Conservation (phyloP, 2,797 vertebrate genomes). For the Botia almorhae region DNA sequence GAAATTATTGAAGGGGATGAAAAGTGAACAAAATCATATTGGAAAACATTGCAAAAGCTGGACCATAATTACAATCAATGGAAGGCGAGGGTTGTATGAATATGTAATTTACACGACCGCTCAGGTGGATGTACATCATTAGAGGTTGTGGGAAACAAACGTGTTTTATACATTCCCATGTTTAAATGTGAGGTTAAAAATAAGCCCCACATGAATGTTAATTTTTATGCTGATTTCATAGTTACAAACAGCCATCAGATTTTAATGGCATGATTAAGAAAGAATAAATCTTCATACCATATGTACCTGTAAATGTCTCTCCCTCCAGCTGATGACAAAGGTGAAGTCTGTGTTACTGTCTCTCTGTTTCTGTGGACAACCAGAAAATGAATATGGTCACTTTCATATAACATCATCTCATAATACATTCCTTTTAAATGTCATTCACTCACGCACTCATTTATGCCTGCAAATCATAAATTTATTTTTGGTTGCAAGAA, state of each 20-base stretch:
- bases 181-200: slow-evolving; percentile 24
- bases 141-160: not conserved
- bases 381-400: slow-evolving; percentile 20
- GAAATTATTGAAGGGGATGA: slow-evolving; percentile 12
- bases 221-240: slow-evolving; percentile 17
- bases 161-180: not conserved
- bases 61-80: slow-evolving; percentile 30
- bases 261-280: slow-evolving; percentile 44
- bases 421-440: slow-evolving; percentile 5
- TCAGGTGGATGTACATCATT: not conserved
- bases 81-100: slow-evolving; percentile 13
- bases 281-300: slow-evolving; percentile 68
- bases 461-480: not conserved
- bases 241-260: not conserved
- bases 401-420: not conserved
- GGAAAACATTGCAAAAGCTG: not conserved
- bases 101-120: not conserved
- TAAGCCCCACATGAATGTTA: not conserved
- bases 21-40: slow-evolving; percentile 24
- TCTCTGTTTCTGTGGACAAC: slow-evolving; percentile 65
- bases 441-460: too few species aligned
- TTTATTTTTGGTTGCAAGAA: too few species aligned
- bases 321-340: slow-evolving; percentile 45
- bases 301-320: slow-evolving; percentile 73
- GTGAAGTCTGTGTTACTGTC: slow-evolving; percentile 46